A percentile compares a stretch with the other conserved stretches of the same genome.
Conservation (phyloP, 2,888 invertebrate species). For the Shargacucullia verbasci region DNA sequence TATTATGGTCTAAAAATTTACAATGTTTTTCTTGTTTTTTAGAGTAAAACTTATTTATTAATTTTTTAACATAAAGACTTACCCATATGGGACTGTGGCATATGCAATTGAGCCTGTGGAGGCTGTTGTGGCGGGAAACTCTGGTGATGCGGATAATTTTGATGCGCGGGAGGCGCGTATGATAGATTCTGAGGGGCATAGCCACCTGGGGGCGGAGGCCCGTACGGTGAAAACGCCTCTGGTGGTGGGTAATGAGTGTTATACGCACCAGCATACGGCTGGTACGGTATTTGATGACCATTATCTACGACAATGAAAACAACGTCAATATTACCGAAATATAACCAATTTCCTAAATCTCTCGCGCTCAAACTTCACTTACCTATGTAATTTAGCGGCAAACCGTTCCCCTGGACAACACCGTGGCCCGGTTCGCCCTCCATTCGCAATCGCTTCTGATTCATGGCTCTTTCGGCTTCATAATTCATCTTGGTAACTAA, state of each 20-base stretch:
- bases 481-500: conserved; percentile 88
- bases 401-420: conserved; percentile 87
- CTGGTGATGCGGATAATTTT: conserved; percentile 86
- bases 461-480: conserved; percentile 88
- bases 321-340: conserved; percentile 26
- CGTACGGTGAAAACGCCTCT: conserved; percentile 85
- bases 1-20: conserved; percentile 20
- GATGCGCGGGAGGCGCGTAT: conserved; percentile 86
- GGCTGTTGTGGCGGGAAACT: conserved; percentile 85
- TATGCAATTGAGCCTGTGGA: conserved; percentile 81
- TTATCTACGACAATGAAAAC: conserved; percentile 78
- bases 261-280: conserved; percentile 86
- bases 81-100: conserved; percentile 87
- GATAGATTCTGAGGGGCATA: conserved; percentile 86
- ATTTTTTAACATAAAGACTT: conserved; percentile 53
- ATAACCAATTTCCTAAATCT: conserved; percentile 56
- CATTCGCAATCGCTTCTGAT: conserved; percentile 88
- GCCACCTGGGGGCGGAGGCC: conserved; percentile 84
- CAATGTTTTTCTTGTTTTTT: conserved; percentile 41
- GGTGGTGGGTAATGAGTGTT: conserved; percentile 87
- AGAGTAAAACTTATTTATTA: conserved; percentile 22
- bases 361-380: conserved; percentile 54
- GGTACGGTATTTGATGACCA: conserved; percentile 87
- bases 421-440: conserved; percentile 87
- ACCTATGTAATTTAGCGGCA: conserved; percentile 88